These are phyloP conservation scores for Lingula anatina DNA, from an alignment of 2,888 invertebrate species.

Conservation along the genomic window DNA sequence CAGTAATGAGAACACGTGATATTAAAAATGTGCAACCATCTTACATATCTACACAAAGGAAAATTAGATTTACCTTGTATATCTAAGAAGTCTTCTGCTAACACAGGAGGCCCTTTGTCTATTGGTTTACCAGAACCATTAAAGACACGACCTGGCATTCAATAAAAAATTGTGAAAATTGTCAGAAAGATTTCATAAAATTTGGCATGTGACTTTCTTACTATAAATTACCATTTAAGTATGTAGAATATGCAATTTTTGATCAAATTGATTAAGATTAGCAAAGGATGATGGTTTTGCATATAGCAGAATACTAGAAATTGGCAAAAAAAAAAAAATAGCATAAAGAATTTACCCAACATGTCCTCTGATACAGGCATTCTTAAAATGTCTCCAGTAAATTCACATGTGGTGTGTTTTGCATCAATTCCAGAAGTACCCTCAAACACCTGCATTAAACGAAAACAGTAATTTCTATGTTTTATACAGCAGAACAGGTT, in stretches of 20 bases:
- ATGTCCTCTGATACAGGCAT: conserved; percentile 99
- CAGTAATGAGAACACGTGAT: neutral
- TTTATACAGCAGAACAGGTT: too few species aligned
- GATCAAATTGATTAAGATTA: too few species aligned
- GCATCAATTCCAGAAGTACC: conserved; percentile 99
- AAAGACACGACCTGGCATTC: conserved; percentile 79
- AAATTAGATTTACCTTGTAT: conserved; percentile 67
- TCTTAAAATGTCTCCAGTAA: conserved; percentile 97
- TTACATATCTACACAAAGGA: too few species aligned
- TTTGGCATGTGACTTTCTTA: too few species aligned
- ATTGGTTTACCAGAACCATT: conserved; percentile 99
- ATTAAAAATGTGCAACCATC: neutral
- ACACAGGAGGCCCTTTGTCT: conserved; percentile 97
- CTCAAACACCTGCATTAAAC: conserved; percentile 74
- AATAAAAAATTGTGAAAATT: too few species aligned
- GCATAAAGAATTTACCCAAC: conserved; percentile 71
- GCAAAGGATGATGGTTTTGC: too few species aligned
- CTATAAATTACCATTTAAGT: too few species aligned
- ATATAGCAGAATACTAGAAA: neutral
- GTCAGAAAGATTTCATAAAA: too few species aligned
- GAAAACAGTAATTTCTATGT: neutral
- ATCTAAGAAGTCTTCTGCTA: conserved; percentile 97
- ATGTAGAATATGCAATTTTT: too few species aligned
- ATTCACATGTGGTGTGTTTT: conserved; percentile 98
- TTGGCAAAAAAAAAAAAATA: too few species aligned